A percentile compares a stretch with the other conserved stretches of the same genome.
These are phyloP conservation scores for Rhyacichthys aspro DNA, from an alignment of 2,797 vertebrate genomes.

Conservation along the genomic window DNA sequence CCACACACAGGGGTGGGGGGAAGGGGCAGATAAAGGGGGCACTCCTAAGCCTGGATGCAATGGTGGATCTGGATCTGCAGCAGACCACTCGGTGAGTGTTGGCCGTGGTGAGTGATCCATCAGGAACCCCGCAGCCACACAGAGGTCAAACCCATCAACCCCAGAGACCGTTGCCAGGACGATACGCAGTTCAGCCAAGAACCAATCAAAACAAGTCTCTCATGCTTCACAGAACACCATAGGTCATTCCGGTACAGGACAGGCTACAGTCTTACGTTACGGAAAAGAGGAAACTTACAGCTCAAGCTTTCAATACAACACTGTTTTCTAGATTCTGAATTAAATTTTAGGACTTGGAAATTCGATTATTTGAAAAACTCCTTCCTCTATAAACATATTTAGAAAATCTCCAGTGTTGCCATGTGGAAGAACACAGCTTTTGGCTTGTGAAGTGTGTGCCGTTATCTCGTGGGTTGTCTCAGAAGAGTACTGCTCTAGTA, in stretches of 20 bases:
- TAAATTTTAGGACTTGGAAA: slow-evolving; percentile 9
- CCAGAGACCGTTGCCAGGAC: slow-evolving; percentile 63
- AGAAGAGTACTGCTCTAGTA: not conserved
- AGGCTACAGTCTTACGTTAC: slow-evolving; percentile 12
- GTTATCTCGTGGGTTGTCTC: slow-evolving; percentile 2
- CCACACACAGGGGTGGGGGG: not conserved
- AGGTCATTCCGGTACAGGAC: slow-evolving; percentile 39
- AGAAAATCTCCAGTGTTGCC: slow-evolving; percentile 5
- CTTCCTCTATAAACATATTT: slow-evolving; percentile 10
- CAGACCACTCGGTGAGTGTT: slow-evolving; percentile 45
- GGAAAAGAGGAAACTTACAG: not conserved
- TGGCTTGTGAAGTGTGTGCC: slow-evolving; percentile 7
- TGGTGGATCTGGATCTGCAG: slow-evolving; percentile 31
- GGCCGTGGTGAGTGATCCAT: slow-evolving; percentile 65
- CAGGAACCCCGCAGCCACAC: slow-evolving; percentile 60
- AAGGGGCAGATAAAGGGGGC: slow-evolving; percentile 7
- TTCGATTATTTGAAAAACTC: slow-evolving; percentile 10
- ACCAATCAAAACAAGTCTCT: slow-evolving; percentile 58
- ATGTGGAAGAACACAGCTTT: slow-evolving; percentile 4
- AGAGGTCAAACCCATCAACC: slow-evolving; percentile 79
- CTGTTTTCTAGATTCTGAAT: not conserved
- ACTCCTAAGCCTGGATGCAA: slow-evolving; percentile 23
- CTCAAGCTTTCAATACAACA: not conserved
- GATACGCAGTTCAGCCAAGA: slow-evolving; percentile 57
- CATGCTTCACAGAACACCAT: slow-evolving; percentile 38